Percentiles rank a stretch among this genome's conserved stretches.
These are phyloP conservation scores for Chrysoperla carnea DNA, from an alignment of 1,140 invertebrate species.

Conservation along the genomic window DNA sequence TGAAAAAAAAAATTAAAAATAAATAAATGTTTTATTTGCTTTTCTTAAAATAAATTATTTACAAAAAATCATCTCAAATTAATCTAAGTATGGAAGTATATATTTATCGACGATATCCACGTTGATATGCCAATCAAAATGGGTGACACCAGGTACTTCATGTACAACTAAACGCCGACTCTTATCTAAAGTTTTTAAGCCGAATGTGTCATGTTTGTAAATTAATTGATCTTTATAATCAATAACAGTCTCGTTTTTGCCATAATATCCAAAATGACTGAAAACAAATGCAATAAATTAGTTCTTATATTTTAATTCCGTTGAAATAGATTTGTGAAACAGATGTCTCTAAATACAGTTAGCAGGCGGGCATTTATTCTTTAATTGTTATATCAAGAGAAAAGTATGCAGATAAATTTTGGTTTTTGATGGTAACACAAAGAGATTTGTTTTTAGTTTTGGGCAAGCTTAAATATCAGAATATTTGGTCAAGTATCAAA, in stretches of 20 bases:
- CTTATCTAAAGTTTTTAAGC: constrained; percentile 52
- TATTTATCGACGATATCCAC: constrained; percentile 53
- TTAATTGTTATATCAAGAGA: not conserved
- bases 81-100: constrained; percentile 65
- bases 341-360: not conserved
- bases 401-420: not conserved
- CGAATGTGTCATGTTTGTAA: constrained; percentile 59
- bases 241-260: constrained; percentile 52
- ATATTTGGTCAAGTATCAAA: no score
- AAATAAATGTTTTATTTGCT: no score
- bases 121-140: constrained; percentile 69
- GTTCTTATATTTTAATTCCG: not conserved
- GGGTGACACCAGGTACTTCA: constrained; percentile 53
- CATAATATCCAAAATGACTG: constrained; percentile 75
- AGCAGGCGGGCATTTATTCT: not conserved
- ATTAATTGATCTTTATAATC: constrained; percentile 49
- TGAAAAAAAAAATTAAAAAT: no score
- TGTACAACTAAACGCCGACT: constrained; percentile 41
- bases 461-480: no score
- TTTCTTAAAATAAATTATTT: not conserved
- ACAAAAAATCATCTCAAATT: constrained; percentile 11
- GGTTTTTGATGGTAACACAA: no score
- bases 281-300: constrained; percentile 15
- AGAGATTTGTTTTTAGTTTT: no score
- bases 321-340: not conserved